phyloP scores from a whole-genome alignment of 2,797 vertebrate genomes.

The Urophycis tenuis region DNA sequence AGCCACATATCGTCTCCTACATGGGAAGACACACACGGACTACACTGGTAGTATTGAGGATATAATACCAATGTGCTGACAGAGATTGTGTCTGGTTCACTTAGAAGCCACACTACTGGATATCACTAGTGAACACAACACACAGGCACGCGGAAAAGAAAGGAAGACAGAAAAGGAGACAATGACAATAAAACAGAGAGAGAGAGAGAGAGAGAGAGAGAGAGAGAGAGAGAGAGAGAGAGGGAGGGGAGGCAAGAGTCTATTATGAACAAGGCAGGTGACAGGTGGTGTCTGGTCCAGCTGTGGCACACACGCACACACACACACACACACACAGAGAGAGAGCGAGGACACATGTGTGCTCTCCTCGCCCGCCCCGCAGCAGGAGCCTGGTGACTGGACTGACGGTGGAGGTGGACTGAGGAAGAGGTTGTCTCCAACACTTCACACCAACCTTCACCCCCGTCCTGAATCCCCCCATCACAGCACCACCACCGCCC shows the following conservation, averaged over 20 bases:
- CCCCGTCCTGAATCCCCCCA: constrained; percentile 56
- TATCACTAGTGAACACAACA: background rate
- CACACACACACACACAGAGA: constrained; percentile 9
- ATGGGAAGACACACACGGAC: background rate
- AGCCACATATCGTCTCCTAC: no score
- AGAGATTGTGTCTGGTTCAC: background rate
- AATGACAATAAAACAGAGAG: background rate
- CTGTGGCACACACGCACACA: constrained; percentile 39
- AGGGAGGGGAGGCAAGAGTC: background rate
- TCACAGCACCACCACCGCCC: constrained; percentile 27
- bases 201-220: constrained; percentile 5
- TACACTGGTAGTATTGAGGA: background rate
- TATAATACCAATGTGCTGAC: background rate
- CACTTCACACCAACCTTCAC: constrained; percentile 54
- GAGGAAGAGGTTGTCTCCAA: background rate
- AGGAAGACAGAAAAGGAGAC: background rate
- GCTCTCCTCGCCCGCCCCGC: constrained; percentile 39
- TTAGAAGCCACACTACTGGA: background rate
- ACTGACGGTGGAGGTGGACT: background rate
- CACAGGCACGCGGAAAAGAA: background rate
- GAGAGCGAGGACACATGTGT: constrained; percentile 5
- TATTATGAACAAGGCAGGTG: constrained; percentile 24
- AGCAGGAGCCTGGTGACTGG: constrained; percentile 50
- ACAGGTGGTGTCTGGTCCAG: constrained; percentile 55
- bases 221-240: background rate